Evolutionary conservation across 2,888 invertebrate genomes (phyloP).

Genomic region (Drosophila maculinotata): DNA sequence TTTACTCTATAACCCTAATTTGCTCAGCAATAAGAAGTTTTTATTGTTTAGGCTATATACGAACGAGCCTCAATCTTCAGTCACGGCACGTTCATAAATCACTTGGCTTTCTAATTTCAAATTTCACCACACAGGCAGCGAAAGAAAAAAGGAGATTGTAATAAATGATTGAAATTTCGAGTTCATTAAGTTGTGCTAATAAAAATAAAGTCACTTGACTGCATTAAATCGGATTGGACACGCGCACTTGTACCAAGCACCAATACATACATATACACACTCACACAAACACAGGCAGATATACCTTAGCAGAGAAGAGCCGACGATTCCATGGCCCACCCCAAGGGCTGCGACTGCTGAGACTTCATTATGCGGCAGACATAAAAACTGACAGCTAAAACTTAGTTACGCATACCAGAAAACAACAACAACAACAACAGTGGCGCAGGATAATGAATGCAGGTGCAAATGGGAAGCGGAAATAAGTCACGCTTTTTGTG

Average conservation of each 20-base stretch:
- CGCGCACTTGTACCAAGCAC: constrained; percentile 81
- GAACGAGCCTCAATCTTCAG: constrained; percentile 42
- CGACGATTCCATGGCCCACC: constrained; percentile 9
- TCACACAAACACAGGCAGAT: not conserved
- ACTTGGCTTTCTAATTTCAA: constrained; percentile 75
- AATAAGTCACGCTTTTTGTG: constrained; percentile 78
- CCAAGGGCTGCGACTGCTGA: constrained; percentile 6
- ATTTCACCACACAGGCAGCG: constrained; percentile 41
- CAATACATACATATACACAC: constrained; percentile 1
- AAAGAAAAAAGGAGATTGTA: constrained; percentile 46
- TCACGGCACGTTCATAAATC: constrained; percentile 71
- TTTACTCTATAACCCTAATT: constrained; percentile 17
- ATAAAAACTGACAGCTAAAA: constrained; percentile 75
- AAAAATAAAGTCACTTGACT: constrained; percentile 81
- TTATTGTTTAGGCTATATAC: constrained; percentile 1
- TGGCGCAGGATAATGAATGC: constrained; percentile 72
- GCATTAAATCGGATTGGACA: constrained; percentile 82
- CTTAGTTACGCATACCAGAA: constrained; percentile 75
- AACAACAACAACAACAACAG: constrained; percentile 30
- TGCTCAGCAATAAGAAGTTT: constrained; percentile 11
- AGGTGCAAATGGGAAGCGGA: constrained; percentile 78
- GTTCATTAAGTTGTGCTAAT: constrained; percentile 83
- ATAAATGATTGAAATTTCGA: constrained; percentile 78
- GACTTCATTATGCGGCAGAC: constrained; percentile 52
- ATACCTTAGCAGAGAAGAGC: not conserved